These are phyloP conservation scores for Temnothorax curvispinosus DNA, from an alignment of 1,140 invertebrate species.

Conservation along the genomic window DNA sequence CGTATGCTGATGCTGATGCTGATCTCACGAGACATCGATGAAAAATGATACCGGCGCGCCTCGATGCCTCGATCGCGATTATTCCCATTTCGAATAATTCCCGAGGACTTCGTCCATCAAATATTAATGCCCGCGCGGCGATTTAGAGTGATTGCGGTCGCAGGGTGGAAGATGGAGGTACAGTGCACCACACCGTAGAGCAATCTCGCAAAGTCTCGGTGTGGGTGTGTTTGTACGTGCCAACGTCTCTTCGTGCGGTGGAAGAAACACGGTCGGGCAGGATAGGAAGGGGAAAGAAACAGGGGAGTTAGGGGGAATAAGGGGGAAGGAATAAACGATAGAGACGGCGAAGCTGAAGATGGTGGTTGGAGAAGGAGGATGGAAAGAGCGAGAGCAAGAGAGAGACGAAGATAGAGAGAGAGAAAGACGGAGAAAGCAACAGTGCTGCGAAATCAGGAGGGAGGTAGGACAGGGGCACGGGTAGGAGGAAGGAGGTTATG, in stretches of 20 bases:
- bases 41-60: constrained; percentile 66
- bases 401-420: neutral
- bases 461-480: constrained; percentile 12
- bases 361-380: constrained; percentile 26
- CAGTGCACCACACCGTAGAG: constrained; percentile 37
- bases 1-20: constrained; percentile 18
- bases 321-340: constrained; percentile 43
- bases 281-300: neutral
- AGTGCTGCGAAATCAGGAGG: constrained; percentile 31
- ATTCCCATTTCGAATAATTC: constrained; percentile 67
- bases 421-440: constrained; percentile 57
- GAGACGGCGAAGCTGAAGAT: constrained; percentile 46
- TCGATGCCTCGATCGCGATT: constrained; percentile 64
- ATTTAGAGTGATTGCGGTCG: constrained; percentile 80
- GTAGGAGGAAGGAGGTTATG: constrained; percentile 75
- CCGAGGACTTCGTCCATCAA: constrained; percentile 75
- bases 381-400: constrained; percentile 50
- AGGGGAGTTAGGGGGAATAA: constrained; percentile 1
- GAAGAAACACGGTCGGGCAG: constrained; percentile 36
- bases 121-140: constrained; percentile 76
- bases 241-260: constrained; percentile 41
- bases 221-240: constrained; percentile 50
- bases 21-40: constrained; percentile 37
- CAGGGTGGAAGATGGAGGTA: constrained; percentile 60
- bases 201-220: constrained; percentile 57